phyloP scores from a whole-genome alignment of 1,140 invertebrate genomes.

The Trichoplusia ni region DNA sequence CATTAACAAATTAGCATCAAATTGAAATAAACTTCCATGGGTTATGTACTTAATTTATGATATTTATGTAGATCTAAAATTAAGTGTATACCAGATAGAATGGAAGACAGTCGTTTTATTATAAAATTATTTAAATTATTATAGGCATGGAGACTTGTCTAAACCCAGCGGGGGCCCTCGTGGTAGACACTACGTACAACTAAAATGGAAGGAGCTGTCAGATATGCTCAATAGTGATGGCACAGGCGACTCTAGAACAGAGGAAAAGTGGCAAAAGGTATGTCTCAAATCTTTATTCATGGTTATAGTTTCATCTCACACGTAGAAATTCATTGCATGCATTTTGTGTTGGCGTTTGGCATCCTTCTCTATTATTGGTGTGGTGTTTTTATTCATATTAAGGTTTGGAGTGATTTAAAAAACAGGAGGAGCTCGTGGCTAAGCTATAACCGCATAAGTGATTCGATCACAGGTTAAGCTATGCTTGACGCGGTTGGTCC shows the following conservation, averaged over 20 bases:
- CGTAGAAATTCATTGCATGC: not conserved
- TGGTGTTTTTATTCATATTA: conserved; percentile 5
- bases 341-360: not conserved
- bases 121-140: too few relatives aligned
- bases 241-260: too few relatives aligned
- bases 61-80: too few relatives aligned
- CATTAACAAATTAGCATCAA: too few relatives aligned
- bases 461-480: too few relatives aligned
- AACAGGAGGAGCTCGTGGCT: too few relatives aligned
- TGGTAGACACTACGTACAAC: not conserved
- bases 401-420: conserved; percentile 35
- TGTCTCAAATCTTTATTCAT: not conserved
- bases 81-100: too few relatives aligned
- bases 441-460: too few relatives aligned
- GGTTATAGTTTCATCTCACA: not conserved
- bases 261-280: conserved; percentile 4
- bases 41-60: too few relatives aligned
- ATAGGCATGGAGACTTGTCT: conserved; percentile 3
- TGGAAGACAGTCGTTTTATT: too few relatives aligned
- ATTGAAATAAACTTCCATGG: too few relatives aligned
- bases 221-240: not conserved
- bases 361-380: not conserved
- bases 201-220: not conserved
- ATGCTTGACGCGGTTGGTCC: too few relatives aligned
- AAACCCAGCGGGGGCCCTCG: not conserved